These are phyloP conservation scores for Lepidocyrtoides sp. DNA, from an alignment of 2,888 invertebrate species.

Conservation along the genomic window DNA sequence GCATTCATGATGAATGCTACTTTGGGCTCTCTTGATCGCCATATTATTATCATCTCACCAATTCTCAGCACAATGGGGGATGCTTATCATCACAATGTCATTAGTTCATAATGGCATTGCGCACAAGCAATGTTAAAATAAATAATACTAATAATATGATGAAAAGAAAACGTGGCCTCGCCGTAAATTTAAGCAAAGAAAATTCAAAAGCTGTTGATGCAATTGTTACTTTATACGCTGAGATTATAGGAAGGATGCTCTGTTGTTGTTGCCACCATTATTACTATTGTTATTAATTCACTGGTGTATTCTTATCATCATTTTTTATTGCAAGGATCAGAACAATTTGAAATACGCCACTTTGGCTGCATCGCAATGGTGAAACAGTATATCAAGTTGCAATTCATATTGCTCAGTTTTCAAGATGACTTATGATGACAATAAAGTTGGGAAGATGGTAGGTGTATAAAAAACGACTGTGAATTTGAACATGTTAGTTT, in stretches of 20 bases:
- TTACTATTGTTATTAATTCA: not conserved
- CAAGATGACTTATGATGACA: no score
- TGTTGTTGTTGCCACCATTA: constrained; percentile 9
- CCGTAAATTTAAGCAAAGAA: constrained; percentile 15
- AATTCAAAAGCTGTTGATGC: constrained; percentile 2
- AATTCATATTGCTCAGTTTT: not conserved
- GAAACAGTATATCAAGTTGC: not conserved
- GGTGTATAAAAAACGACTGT: no score
- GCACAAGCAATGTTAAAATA: not conserved
- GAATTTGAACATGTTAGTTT: not conserved
- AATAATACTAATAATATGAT: not conserved
- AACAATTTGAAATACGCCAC: not conserved
- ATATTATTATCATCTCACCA: not conserved
- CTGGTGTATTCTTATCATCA: constrained; percentile 14
- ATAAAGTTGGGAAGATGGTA: no score
- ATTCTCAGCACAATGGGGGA: not conserved
- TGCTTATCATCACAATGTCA: constrained; percentile 14
- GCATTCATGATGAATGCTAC: not conserved
- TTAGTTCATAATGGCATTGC: not conserved
- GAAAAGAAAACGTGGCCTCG: constrained; percentile 34
- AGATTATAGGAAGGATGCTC: constrained; percentile 25
- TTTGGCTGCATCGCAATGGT: not conserved
- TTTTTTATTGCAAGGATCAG: constrained; percentile 21
- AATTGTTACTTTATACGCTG: not conserved
- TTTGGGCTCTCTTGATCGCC: not conserved